Conservation (phyloP, 2,888 invertebrate species). For the Tenthredo amoena region DNA sequence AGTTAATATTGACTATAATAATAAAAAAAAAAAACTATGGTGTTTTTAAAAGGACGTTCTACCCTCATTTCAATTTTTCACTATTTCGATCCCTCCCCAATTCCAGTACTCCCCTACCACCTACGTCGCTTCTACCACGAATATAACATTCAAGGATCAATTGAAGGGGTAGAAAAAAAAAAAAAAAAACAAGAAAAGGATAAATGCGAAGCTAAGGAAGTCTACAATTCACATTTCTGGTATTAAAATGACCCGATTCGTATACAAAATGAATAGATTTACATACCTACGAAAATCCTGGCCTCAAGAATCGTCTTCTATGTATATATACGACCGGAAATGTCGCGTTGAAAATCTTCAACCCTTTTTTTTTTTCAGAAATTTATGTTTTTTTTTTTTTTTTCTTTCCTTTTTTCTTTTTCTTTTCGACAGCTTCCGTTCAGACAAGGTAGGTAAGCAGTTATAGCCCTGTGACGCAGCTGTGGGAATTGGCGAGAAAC, state of each 20-base stretch:
- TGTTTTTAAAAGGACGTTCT: conserved; percentile 49
- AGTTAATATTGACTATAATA: conserved; percentile 62
- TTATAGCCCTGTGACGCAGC: background rate
- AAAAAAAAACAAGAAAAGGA: background rate
- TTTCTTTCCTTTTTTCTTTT: no score
- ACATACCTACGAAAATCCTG: background rate
- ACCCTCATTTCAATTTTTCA: background rate
- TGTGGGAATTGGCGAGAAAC: conserved; percentile 54
- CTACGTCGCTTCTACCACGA: background rate
- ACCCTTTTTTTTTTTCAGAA: background rate
- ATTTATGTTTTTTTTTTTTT: background rate
- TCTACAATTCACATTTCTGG: background rate
- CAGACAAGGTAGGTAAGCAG: conserved; percentile 30
- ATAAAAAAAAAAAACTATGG: conserved; percentile 62
- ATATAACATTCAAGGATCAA: background rate
- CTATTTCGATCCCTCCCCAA: background rate
- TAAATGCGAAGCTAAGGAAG: background rate
- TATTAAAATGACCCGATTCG: background rate
- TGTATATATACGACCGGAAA: background rate
- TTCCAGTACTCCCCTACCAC: background rate
- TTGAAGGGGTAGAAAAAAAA: background rate
- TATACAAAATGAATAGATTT: background rate
- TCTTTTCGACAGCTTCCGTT: background rate
- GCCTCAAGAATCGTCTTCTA: background rate
- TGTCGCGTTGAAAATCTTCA: background rate